Evolutionary conservation across 2,888 invertebrate genomes (phyloP).

Genomic region (Epinotia ramella): DNA sequence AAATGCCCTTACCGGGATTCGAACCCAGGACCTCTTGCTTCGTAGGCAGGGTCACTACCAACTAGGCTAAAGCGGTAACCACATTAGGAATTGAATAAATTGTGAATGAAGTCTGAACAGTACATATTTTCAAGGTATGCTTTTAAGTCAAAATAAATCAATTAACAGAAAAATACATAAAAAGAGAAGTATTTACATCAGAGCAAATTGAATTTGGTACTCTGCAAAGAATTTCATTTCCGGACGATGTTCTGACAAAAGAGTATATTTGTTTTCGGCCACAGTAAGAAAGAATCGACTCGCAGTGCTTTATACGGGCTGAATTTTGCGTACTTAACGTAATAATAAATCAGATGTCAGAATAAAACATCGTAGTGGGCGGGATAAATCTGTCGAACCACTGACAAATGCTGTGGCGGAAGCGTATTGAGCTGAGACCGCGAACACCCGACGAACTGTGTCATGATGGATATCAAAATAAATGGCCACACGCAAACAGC

Average conservation of each 20-base stretch:
- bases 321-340: slow-evolving; percentile 36
- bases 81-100: no score
- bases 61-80: no score
- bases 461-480: slow-evolving; percentile 39
- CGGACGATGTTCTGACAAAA: slow-evolving; percentile 7
- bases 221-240: slow-evolving; percentile 23
- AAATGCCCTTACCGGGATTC: no score
- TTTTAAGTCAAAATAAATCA: slow-evolving; percentile 7
- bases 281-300: slow-evolving; percentile 6
- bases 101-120: no score
- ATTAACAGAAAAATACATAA: slow-evolving; percentile 2
- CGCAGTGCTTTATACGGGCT: slow-evolving; percentile 20
- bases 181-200: slow-evolving; percentile 15
- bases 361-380: slow-evolving; percentile 42
- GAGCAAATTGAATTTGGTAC: slow-evolving; percentile 19
- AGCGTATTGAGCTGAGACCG: slow-evolving; percentile 38
- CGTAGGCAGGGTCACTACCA: no score
- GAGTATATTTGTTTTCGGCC: slow-evolving; percentile 2
- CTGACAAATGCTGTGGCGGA: slow-evolving; percentile 41
- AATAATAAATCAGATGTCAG: slow-evolving; percentile 43
- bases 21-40: no score
- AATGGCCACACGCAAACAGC: slow-evolving; percentile 28
- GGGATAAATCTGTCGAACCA: slow-evolving; percentile 45
- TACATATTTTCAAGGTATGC: not conserved
- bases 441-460: slow-evolving; percentile 32